These are phyloP conservation scores for Calosoma granatense DNA, from an alignment of 1,140 invertebrate species.

Conservation along the genomic window DNA sequence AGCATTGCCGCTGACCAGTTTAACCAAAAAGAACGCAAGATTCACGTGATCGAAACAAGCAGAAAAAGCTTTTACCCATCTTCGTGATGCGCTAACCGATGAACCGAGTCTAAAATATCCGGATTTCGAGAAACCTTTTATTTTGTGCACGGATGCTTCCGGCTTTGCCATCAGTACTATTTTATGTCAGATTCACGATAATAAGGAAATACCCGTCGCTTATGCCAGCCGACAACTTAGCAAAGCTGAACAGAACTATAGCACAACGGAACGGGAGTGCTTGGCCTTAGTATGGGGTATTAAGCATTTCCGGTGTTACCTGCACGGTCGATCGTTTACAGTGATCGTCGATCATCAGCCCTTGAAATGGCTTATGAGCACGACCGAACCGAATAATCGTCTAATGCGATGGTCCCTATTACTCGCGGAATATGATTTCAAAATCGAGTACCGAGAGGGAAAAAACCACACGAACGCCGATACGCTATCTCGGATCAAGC, in stretches of 20 bases:
- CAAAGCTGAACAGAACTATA: conserved; percentile 11
- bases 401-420: conserved; percentile 19
- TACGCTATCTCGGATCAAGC: conserved; percentile 10
- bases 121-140: conserved; percentile 26
- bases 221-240: conserved; percentile 15
- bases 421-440: conserved; percentile 28
- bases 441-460: background rate
- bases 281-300: conserved; percentile 16
- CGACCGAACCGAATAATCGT: conserved; percentile 16
- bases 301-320: conserved; percentile 21
- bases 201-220: conserved; percentile 15
- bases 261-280: conserved; percentile 12
- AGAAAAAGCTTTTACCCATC: conserved; percentile 21
- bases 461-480: conserved; percentile 10
- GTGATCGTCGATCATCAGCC: conserved; percentile 22
- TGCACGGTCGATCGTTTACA: conserved; percentile 22
- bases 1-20: conserved; percentile 27
- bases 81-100: conserved; percentile 20
- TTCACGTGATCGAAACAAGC: conserved; percentile 23
- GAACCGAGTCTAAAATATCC: conserved; percentile 9
- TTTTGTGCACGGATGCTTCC: conserved; percentile 17
- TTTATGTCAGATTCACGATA: conserved; percentile 13
- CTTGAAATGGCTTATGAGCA: conserved; percentile 15
- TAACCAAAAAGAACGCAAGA: conserved; percentile 19
- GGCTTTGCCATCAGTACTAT: conserved; percentile 15